Evolutionary conservation across 2,797 vertebrate genomes (phyloP).

Genomic region (Poeciliopsis presidionis): DNA sequence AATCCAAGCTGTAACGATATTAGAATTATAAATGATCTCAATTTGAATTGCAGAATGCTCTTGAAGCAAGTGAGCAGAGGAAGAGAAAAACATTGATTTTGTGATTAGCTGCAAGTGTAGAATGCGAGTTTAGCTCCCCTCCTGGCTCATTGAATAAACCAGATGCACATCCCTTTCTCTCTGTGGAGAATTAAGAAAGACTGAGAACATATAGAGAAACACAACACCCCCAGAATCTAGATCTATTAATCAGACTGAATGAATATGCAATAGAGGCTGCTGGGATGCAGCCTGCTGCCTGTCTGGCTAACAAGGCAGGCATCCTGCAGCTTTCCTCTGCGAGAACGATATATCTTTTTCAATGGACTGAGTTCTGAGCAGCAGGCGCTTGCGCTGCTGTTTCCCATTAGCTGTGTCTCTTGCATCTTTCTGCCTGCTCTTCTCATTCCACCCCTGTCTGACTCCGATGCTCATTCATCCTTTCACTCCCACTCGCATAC

Average conservation of each 20-base stretch:
- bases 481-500: slow-evolving; percentile 27
- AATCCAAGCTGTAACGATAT: slow-evolving; percentile 38
- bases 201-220: slow-evolving; percentile 43
- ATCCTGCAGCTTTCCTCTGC: slow-evolving; percentile 57
- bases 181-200: slow-evolving; percentile 22
- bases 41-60: slow-evolving; percentile 33
- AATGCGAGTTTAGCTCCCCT: slow-evolving; percentile 24
- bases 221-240: slow-evolving; percentile 49
- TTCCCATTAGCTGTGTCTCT: slow-evolving; percentile 37
- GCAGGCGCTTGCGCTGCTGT: slow-evolving; percentile 42
- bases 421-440: slow-evolving; percentile 28
- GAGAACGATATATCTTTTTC: slow-evolving; percentile 48
- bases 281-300: slow-evolving; percentile 61
- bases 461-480: slow-evolving; percentile 34
- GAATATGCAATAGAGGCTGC: slow-evolving; percentile 67
- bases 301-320: slow-evolving; percentile 63
- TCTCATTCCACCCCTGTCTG: slow-evolving; percentile 34
- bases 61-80: slow-evolving; percentile 40
- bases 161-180: slow-evolving; percentile 30
- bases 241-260: slow-evolving; percentile 69
- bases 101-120: slow-evolving; percentile 43
- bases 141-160: slow-evolving; percentile 43
- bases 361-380: slow-evolving; percentile 55
- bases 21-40: slow-evolving; percentile 47
- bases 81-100: slow-evolving; percentile 57